phyloP scores from a whole-genome alignment of 2,888 invertebrate genomes.

The Bedellia somnulentella region DNA sequence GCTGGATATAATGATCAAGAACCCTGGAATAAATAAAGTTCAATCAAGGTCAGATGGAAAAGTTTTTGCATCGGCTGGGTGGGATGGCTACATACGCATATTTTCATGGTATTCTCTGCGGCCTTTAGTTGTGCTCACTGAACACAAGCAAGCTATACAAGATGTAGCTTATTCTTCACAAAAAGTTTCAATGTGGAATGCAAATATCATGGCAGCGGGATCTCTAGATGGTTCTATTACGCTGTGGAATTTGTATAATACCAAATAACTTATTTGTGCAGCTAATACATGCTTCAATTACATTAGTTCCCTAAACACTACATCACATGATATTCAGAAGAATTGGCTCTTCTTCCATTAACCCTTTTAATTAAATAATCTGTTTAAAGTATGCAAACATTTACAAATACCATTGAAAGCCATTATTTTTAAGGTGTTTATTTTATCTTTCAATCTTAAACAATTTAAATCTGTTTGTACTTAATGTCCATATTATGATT shows the following conservation, averaged over 20 bases:
- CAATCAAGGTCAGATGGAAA: conserved; percentile 70
- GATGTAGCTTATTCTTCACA: conserved; percentile 71
- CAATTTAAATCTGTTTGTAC: too few species aligned
- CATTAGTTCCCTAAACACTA: too few species aligned
- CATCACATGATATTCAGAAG: too few species aligned
- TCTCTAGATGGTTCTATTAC: conserved; percentile 76
- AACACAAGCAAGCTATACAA: conserved; percentile 71
- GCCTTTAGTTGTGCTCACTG: conserved; percentile 71
- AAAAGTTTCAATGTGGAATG: conserved; percentile 68
- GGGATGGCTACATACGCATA: conserved; percentile 75
- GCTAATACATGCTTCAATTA: too few species aligned
- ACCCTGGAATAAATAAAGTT: conserved; percentile 72
- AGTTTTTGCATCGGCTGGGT: conserved; percentile 73
- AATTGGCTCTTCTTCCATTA: too few species aligned
- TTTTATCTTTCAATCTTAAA: too few species aligned
- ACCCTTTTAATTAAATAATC: too few species aligned
- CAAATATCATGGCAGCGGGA: conserved; percentile 77
- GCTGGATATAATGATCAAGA: conserved; percentile 67
- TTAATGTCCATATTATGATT: too few species aligned
- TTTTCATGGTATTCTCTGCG: conserved; percentile 78
- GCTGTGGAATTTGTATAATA: conserved; percentile 79
- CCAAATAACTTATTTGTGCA: conserved; percentile 34
- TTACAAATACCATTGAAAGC: too few species aligned
- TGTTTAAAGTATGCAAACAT: too few species aligned
- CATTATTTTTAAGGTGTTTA: too few species aligned